Base-by-base conservation (phyloP, 2,888 invertebrate genomes). In the Spicauda simplicius region DNA sequence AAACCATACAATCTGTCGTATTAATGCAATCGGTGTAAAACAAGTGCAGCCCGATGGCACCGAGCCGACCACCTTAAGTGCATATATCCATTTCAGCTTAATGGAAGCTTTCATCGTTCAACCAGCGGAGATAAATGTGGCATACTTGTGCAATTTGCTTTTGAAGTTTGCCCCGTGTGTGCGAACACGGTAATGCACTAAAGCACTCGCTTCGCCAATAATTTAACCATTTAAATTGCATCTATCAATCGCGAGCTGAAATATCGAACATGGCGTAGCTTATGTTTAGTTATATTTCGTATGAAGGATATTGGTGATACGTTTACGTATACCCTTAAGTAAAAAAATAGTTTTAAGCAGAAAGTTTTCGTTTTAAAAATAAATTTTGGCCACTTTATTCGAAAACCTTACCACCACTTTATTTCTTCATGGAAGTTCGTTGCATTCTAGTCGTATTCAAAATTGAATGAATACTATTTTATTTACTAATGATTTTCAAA, bases 101-200 rank as follows among this genome's bases (percentile, higher is more conserved):
- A 89, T 88, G 86, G 87, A 87, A 77, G 85, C 87, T 88, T 88
- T 88, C 86, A 87, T 84, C 86, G 84, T 81, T 79, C 80, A 78
- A 77, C 77, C 78, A 79, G 76, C 77, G 74, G 76, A 86, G 87
- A 90, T 88, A 87, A 88, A 88, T 88, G 83, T 84, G 79, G 77
- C 78, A 79, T 82, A 82, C 84, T 85, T 82, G 82, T 85, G 85
- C 84, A 85, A 86, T 86, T 85, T 83, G 84, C 87, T 85, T 88
- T 87, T 87, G 85, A 88, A 88, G 86, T 88, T 84, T 81, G 78
- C 80, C 72, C 73, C 77, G 76, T 79, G 77, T 78, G 80, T 79
- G 69, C 71, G 70, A 71, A 86, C 86, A 85, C 76, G 82, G 82
- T 83, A 85, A 85, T 87, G 87, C 87, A 87, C 86, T 87, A 82